phyloP scores from a whole-genome alignment of 2,888 invertebrate species.

The Drosophila rellima region DNA sequence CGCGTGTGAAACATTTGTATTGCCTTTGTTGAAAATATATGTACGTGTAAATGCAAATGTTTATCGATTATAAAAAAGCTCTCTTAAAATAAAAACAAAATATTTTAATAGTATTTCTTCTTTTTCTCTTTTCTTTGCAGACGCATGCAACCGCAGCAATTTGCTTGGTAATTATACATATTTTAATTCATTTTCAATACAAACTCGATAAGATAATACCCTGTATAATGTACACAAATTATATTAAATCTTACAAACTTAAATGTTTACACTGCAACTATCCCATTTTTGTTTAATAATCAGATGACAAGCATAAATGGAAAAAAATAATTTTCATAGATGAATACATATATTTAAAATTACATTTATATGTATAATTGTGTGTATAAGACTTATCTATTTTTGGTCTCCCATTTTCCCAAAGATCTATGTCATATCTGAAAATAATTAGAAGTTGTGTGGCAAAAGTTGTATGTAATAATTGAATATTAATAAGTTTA shows the following conservation, averaged over 20 bases:
- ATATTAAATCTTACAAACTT: background rate
- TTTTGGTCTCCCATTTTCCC: too few relatives aligned
- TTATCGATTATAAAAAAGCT: conserved; percentile 39
- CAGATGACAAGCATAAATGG: too few relatives aligned
- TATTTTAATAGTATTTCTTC: conserved; percentile 40
- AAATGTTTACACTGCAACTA: background rate
- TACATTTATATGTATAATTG: too few relatives aligned
- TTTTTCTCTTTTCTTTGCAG: conserved; percentile 39
- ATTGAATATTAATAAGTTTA: too few relatives aligned
- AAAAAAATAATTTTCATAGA: too few relatives aligned
- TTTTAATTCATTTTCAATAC: conserved; percentile 8
- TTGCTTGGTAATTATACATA: conserved; percentile 45
- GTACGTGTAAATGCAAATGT: conserved; percentile 48
- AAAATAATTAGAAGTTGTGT: too few relatives aligned
- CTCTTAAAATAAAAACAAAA: conserved; percentile 32
- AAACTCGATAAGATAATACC: background rate
- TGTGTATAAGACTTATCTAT: too few relatives aligned
- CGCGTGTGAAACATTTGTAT: conserved; percentile 68
- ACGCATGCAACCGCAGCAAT: conserved; percentile 43
- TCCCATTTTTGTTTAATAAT: background rate
- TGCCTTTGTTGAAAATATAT: conserved; percentile 25
- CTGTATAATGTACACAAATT: background rate
- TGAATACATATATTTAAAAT: too few relatives aligned
- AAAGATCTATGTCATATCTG: too few relatives aligned
- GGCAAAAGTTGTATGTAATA: too few relatives aligned